Evolutionary conservation across 2,888 invertebrate genomes (phyloP), one percentile per base, ranked within the genome.

Genomic region (Lasius fuliginosus): DNA sequence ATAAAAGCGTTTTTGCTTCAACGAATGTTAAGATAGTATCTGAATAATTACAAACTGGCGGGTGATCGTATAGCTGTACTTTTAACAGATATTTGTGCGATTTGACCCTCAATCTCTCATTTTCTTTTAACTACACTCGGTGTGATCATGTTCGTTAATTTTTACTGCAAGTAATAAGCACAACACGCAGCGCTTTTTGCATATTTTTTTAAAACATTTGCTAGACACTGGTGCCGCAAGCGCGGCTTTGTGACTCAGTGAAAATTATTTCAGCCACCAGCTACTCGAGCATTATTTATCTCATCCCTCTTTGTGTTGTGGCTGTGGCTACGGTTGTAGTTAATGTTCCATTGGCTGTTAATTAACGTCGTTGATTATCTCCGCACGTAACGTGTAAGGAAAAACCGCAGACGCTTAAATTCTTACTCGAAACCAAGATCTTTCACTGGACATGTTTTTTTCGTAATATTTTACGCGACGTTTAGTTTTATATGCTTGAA

Each of bases 251-350:
- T 15, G 56, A 27, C 58, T 23, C n/a, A 1, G n/a, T n/a, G 15
- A 73, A 79, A 79, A 71, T 79, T 60, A 79, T 79, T 79, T 5
- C n/a, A 42, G 33, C 33, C 42, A 27, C 60, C 12, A 46, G 60
- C 60, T 79, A 46, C 23, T 79, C 33, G 23, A 46, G 5, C 46
- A 60, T 79, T 79, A 71, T 79, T 79, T 79, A 79, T 79, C 42
- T 33, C 18, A 46, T 23, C 46, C n/a, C 18, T 8, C 18, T 79
- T 79, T 79, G 33, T 79, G 4, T 18, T 0, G 18, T 60, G 23
- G 23, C 23, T 23, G 23, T 23, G 23, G 23, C 71, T 42, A 18
- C 60, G 27, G 30, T 77, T 58, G 36, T 8, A 27, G 23, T 15
- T 79, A 46, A 79, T 18, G 12, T 79, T 79, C 33, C 30, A 60